Evolutionary conservation across 2,113 vertebrate species (phyloP), one percentile per base, ranked within the genome.

Genomic region (Podilymbus podiceps): DNA sequence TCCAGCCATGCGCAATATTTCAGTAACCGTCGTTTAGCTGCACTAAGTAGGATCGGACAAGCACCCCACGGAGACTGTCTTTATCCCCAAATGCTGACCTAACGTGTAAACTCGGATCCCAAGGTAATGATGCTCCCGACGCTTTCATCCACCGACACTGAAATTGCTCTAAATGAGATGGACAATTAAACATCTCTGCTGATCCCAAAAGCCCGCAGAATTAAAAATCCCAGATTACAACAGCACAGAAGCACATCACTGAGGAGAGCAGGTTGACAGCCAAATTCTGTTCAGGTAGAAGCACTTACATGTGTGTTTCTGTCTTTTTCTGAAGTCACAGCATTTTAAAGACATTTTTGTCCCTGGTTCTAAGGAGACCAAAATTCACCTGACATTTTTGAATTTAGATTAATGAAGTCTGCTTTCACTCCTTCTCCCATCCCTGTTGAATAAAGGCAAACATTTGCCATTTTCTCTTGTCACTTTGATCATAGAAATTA

Each of bases 121-220:
- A 20, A 24, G 33, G 44, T 11, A 63, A 28, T 8, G 24, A 59
- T 19, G 5, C 6, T 85, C 5, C n/a, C 0, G 0, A 23, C 59
- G 47, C 7, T 92, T 91, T 68, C 13, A 1, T 15, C 33, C 23
- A 56, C 49, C 52, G 59, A 87, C 88, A 23, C 33, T 18, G 52
- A 47, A 67, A 12, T 9, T 18, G 16, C n/a, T 93, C 50, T 68
- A 67, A 35, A 63, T 19, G 6, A 78, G 33, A 49, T 11, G 35
- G 56, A 52, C 20, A 56, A 76, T 82, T 77, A 52, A 78, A 58
- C 33, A 49, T 12, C 20, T 67, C 63, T 74, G 40, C 25, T 84
- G 58, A 35, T 30, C 42, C 56, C 44, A 56, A 60, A 77, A 74
- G 20, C 3, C 17, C 16, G 50, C 40, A 59, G 52, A 67, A 71